Evolutionary conservation across 2,113 vertebrate genomes (phyloP), one percentile per base, ranked within the genome.

Genomic region (Psilopogon haemacephalus): DNA sequence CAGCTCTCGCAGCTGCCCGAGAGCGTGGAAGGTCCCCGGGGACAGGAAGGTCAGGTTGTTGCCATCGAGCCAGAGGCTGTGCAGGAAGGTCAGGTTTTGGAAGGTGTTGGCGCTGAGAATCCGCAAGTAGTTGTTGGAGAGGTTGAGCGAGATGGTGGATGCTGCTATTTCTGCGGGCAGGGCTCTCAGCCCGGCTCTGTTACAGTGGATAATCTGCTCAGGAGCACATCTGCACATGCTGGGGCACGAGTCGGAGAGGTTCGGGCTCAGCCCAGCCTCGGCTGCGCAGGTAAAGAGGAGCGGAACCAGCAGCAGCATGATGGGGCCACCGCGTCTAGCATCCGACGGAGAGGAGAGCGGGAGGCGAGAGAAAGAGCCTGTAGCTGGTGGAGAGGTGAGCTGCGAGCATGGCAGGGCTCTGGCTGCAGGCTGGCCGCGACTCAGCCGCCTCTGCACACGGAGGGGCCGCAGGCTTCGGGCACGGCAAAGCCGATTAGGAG

Each of bases 11-110:
- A 97, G 86, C 33, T 88, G 88, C 73, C 82, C 72, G 70, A 97
- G 97, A 15, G 89, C 27, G 1, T 93, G 89, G 62, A 97, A 97
- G 35, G 95, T 90, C n/a, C 96, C 97, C 0, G 96, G 97, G 33
- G 94, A 96, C 59, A 97, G 44, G 86, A 97, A 97, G 8, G 96
- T 96, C 89, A 97, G 67, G 28, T 96, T 97, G 78, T 97, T 97
- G 64, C 84, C 94, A 35, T 96, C 96, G 28, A 97, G 60, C 95
- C 94, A 96, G 56, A 97, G 96, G 70, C 86, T 95, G 80, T 92
- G 95, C n/a, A 97, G 97, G 40, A 71, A 90, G 27, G 95, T 96
- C 68, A 97, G 70, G 42, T 96, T 96, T 68, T 76, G 93, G 73
- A 97, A 97, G 59, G 94, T 83, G 30, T 76, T 91, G 73, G 75